A percentile compares a stretch with the other conserved stretches of the same genome.
phyloP scores from a whole-genome alignment of 2,113 vertebrate species.

The Parus major region DNA sequence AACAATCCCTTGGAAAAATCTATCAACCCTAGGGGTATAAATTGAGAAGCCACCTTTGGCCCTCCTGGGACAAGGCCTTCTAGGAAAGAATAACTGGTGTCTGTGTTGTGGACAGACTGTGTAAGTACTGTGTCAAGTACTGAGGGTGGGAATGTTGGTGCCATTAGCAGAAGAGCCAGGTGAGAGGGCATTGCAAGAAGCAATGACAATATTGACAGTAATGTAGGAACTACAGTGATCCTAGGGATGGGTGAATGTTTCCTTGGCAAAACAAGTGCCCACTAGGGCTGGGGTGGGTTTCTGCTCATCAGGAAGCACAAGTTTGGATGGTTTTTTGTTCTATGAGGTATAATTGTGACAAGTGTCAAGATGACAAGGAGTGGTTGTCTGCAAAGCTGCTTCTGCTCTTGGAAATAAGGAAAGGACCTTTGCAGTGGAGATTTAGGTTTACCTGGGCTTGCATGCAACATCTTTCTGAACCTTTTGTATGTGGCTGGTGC shows the following conservation, averaged over 20 bases:
- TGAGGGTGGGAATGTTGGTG: background rate
- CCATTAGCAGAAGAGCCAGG: background rate
- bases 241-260: background rate
- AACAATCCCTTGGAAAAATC: background rate
- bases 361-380: background rate
- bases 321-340: background rate
- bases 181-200: background rate
- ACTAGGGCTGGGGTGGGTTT: background rate
- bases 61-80: background rate
- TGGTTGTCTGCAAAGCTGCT: background rate
- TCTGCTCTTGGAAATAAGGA: background rate
- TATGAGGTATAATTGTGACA: background rate
- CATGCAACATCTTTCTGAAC: background rate
- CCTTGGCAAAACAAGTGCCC: background rate
- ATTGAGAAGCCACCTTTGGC: background rate
- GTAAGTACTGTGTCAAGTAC: background rate
- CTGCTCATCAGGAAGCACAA: background rate
- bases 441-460: background rate
- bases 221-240: background rate
- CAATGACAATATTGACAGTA: background rate
- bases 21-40: background rate
- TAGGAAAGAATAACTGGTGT: background rate
- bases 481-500: background rate
- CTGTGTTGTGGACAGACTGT: background rate
- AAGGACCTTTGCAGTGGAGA: background rate